These are phyloP conservation scores for Drosophila navojoa DNA, from an alignment of 1,140 invertebrate species.

Conservation along the genomic window DNA sequence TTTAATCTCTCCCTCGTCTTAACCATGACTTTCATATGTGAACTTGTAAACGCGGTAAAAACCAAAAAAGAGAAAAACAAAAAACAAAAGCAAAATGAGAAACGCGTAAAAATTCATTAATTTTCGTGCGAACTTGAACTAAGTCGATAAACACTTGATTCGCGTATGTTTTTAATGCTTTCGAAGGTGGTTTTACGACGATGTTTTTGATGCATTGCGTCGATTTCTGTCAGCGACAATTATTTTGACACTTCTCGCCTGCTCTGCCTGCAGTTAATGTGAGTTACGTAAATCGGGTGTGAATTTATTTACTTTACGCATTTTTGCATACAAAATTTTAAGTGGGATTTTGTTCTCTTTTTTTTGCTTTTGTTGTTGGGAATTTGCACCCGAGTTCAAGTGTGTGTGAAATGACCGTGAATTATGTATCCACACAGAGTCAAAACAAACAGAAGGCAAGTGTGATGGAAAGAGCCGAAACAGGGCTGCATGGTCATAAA, in stretches of 20 bases:
- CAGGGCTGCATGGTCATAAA: too few relatives aligned
- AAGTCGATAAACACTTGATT: slow-evolving; percentile 26
- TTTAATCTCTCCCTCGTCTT: slow-evolving; percentile 6
- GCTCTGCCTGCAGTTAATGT: slow-evolving; percentile 28
- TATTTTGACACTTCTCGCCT: slow-evolving; percentile 72
- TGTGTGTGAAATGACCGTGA: slow-evolving; percentile 64
- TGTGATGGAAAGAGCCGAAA: background rate
- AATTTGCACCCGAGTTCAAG: slow-evolving; percentile 58
- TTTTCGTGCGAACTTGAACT: slow-evolving; percentile 59
- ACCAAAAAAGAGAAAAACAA: slow-evolving; percentile 1
- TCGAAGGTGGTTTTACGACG: slow-evolving; percentile 30
- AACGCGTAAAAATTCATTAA: slow-evolving; percentile 34
- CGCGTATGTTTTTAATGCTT: slow-evolving; percentile 32
- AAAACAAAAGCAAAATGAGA: background rate
- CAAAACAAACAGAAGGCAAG: slow-evolving; percentile 37
- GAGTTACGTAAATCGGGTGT: slow-evolving; percentile 73
- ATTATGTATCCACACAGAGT: slow-evolving; percentile 43
- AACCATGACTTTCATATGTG: slow-evolving; percentile 26
- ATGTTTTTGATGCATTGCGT: slow-evolving; percentile 63
- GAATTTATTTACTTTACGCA: slow-evolving; percentile 73
- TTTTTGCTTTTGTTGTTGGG: slow-evolving; percentile 1
- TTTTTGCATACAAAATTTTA: slow-evolving; percentile 64
- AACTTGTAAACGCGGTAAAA: slow-evolving; percentile 37
- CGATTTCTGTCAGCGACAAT: slow-evolving; percentile 64
- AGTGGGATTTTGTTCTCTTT: slow-evolving; percentile 34